A percentile compares a stretch with the other conserved stretches of the same genome.
Conservation (phyloP, 1,140 invertebrate species). For the Magallana ariakensis region DNA sequence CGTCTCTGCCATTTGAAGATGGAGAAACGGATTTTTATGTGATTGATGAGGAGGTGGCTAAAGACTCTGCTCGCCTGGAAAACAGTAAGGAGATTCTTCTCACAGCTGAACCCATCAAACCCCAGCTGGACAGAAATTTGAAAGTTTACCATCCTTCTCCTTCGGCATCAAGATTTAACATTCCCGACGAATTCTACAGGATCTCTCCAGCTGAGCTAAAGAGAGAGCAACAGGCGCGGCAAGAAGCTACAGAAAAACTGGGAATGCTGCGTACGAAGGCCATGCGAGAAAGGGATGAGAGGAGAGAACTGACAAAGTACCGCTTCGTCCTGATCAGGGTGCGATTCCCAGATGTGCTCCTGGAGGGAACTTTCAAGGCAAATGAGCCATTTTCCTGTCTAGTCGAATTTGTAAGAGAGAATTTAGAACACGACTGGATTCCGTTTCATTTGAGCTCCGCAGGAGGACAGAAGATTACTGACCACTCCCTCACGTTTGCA, state of each 20-base stretch:
- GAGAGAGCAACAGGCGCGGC: constrained; percentile 86
- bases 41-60: constrained; percentile 70
- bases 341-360: constrained; percentile 88
- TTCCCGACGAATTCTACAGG: constrained; percentile 91
- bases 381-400: constrained; percentile 71
- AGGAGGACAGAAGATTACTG: constrained; percentile 70
- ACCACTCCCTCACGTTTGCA: constrained; percentile 72
- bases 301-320: constrained; percentile 89
- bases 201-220: constrained; percentile 90
- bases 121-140: constrained; percentile 91
- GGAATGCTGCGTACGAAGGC: constrained; percentile 93
- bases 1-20: constrained; percentile 70
- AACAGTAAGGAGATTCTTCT: constrained; percentile 88
- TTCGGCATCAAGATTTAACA: constrained; percentile 82
- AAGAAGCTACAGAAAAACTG: constrained; percentile 88
- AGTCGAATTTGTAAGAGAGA: constrained; percentile 72
- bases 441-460: constrained; percentile 74
- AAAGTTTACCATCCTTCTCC: constrained; percentile 91
- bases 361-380: constrained; percentile 78
- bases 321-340: constrained; percentile 91
- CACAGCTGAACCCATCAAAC: constrained; percentile 88
- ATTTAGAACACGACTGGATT: constrained; percentile 75
- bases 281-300: constrained; percentile 93
- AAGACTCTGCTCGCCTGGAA: constrained; percentile 80
- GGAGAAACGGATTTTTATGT: constrained; percentile 76